Base-by-base conservation (phyloP, 2,113 vertebrate species). In the Nasalis larvatus region DNA sequence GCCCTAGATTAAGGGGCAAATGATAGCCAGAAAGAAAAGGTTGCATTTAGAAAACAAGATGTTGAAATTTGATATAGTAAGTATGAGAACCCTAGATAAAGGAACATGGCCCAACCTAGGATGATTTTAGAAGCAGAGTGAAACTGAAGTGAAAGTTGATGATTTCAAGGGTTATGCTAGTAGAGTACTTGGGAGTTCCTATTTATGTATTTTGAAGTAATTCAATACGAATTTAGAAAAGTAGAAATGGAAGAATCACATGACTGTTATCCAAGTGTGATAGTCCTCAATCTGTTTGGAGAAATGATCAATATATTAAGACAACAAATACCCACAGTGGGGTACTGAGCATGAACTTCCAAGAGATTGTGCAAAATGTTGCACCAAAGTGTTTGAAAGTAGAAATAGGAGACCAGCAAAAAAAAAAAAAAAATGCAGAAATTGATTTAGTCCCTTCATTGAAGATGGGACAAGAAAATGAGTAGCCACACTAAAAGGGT, bases 51-150 rank as follows among this genome's bases (percentile, higher is more conserved):
- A 82, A 13, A 49, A 0, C 6, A 37, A 4, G 7, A 25, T 40
- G n/a, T 11, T 68, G 42, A 85, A 78, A 86, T 49, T 42, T 76
- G 21, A 83, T 8, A 73, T 37, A 80, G 56, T 58, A 77, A 60
- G 17, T 47, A 6, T n/a, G 71, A 82, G 42, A 89, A 18, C 25
- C 17, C 25, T 9, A 69, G 42, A 54, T 23, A 40, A 56, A 40
- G 6, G 0, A 37, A 10, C 2, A 49, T 4, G 58, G 47, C 6
- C 30, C 25, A 35, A 27, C 30, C 23, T 35, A 3, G 6, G n/a
- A 73, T 2, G 4, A 45, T 66, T 73, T 58, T 84, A 58, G 18
- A 73, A 58, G 6, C 20, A 0, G 1, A 83, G 32, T 35, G 11
- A 92, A 80, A 85, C 12, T 17, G 17, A 85, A 85, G 2, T 63